These are phyloP conservation scores for Onychomys torridus DNA, from an alignment of 2,797 vertebrate species.

Conservation along the genomic window DNA sequence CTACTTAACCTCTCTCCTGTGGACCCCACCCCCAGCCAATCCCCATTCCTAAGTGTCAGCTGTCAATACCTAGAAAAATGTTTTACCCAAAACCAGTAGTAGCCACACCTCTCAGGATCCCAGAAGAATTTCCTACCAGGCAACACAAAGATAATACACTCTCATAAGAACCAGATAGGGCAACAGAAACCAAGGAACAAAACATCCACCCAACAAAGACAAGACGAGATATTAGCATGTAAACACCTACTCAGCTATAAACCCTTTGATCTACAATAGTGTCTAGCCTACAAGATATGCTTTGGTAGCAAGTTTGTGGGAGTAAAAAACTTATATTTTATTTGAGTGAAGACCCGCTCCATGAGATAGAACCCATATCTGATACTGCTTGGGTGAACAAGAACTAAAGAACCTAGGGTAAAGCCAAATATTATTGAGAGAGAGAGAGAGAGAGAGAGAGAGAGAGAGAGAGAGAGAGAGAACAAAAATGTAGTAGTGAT, in stretches of 20 bases:
- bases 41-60: neutral
- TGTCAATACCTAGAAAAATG: neutral
- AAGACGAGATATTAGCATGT: neutral
- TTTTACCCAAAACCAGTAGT: neutral
- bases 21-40: neutral
- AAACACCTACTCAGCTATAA: neutral
- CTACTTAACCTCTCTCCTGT: neutral
- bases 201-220: too few species aligned
- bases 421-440: neutral
- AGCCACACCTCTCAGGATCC: neutral
- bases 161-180: neutral
- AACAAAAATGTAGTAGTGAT: too few species aligned
- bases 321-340: neutral
- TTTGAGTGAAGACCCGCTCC: neutral
- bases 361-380: neutral
- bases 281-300: neutral
- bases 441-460: neutral
- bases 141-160: neutral
- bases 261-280: neutral
- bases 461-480: neutral
- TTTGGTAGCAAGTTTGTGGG: neutral
- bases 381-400: neutral
- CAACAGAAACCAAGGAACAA: neutral
- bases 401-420: neutral
- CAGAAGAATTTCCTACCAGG: neutral